Evolutionary conservation across 2,113 vertebrate species (phyloP), one percentile per base, ranked within the genome.

Genomic region (Hylia prasina): DNA sequence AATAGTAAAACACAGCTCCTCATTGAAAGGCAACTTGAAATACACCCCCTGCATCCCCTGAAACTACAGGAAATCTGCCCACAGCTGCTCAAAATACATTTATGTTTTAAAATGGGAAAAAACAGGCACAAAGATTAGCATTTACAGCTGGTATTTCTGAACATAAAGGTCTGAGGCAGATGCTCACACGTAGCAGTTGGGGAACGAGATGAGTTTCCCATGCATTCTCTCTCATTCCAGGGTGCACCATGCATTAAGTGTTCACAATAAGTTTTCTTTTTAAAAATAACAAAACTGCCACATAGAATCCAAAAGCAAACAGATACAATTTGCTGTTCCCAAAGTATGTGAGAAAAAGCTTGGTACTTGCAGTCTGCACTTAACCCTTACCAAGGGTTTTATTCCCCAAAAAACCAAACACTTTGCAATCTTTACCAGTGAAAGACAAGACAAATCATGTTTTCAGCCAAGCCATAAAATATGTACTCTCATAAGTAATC

Each of bases 131-230:
- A 84, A 60, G 47, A 75, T 91, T 81, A 87, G 65, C 64, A 78
- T 87, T 86, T 82, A 73, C 72, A 82, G 86, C 31, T 87, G 79
- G 40, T 45, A 50, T 79, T 94, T 89, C 37, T 30, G 60, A 70
- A 95, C 57, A 50, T 57, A 70, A 81, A 92, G 51, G 54, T 75
- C 72, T 79, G 82, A 92, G 90, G 83, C 90, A 93, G 94, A 73
- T 35, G 87, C 40, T 93, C 37, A 61, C 51, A 68, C 0, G 0
- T 3, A 51, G 72, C 82, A 89, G 64, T 25, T 3, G 3, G 72
- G 66, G 91, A 95, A 88, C 0, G 17, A 94, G 89, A 75, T 21
- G 35, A 61, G 68, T 70, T 87, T 92, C 72, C 40, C 83, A 87
- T 78, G 87, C 94, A 84, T 82, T 82, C 82, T 78, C 66, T 78